Conservation (phyloP, 2,113 vertebrate species). For the Brachypteracias leptosomus region DNA sequence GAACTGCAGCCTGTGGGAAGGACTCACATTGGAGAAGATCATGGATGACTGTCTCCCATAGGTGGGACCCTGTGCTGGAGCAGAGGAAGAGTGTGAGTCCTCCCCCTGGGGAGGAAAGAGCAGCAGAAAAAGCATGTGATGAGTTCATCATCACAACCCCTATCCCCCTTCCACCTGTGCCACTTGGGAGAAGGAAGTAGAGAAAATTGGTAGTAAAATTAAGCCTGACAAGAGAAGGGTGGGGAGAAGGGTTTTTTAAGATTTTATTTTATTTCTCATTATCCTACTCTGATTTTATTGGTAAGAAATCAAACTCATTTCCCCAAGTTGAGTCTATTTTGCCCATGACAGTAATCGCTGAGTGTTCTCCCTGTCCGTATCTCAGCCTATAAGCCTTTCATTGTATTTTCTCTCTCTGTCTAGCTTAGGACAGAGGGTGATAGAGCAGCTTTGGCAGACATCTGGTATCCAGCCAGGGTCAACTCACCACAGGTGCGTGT, state of each 20-base stretch:
- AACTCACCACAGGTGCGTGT: background rate
- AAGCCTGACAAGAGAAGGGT: background rate
- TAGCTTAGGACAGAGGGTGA: background rate
- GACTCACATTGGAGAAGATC: accelerated
- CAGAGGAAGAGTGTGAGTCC: background rate
- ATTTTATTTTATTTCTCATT: background rate
- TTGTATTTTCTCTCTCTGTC: background rate
- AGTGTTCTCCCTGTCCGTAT: too few species aligned
- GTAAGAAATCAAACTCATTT: background rate
- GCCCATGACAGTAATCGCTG: too few species aligned
- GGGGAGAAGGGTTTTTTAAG: background rate
- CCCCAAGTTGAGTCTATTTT: too few species aligned
- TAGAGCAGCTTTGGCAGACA: background rate
- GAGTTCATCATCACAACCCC: too few species aligned
- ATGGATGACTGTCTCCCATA: background rate
- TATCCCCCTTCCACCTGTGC: too few species aligned
- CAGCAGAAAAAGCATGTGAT: background rate
- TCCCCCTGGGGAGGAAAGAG: background rate
- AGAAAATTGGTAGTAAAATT: background rate
- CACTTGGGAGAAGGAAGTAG: too few species aligned
- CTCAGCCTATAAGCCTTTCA: accelerated
- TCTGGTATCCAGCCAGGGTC: accelerated
- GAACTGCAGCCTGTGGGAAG: too few species aligned
- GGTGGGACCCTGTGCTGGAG: background rate
- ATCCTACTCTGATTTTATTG: background rate